Conservation (phyloP, 2,888 invertebrate genomes). For the Slavum lentiscoides region DNA sequence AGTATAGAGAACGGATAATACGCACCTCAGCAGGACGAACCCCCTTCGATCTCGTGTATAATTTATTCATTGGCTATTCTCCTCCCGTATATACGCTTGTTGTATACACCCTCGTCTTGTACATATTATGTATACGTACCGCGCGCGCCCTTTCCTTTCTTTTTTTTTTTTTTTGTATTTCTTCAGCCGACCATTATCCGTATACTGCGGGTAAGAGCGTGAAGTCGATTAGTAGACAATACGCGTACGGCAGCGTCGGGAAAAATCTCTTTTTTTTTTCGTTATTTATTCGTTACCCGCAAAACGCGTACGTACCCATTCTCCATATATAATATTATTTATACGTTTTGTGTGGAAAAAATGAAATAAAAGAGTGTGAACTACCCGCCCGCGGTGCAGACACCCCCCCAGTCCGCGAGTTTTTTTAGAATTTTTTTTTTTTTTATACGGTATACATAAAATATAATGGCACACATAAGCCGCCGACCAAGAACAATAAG, state of each 20-base stretch:
- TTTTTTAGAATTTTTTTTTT: no score
- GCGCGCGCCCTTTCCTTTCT: neutral
- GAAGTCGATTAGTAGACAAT: conserved; percentile 49
- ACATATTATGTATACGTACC: no score
- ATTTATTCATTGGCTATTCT: conserved; percentile 50
- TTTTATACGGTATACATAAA: no score
- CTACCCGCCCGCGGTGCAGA: neutral
- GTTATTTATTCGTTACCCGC: neutral
- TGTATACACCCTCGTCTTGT: neutral
- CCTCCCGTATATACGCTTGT: neutral
- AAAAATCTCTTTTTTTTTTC: conserved; percentile 7
- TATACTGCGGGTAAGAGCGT: conserved; percentile 4
- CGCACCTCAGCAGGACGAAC: conserved; percentile 42
- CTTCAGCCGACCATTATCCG: conserved; percentile 21
- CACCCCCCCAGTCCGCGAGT: neutral
- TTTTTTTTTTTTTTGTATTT: conserved; percentile 33
- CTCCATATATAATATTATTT: neutral
- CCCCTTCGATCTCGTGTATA: conserved; percentile 31
- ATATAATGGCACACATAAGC: no score
- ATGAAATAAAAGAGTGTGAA: conserved; percentile 29
- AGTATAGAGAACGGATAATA: neutral
- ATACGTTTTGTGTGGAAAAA: neutral
- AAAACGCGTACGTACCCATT: neutral
- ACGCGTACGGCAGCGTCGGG: neutral
- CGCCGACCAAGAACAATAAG: neutral